Conservation (phyloP, 2,797 vertebrate species). For the Danio aesculapii region DNA sequence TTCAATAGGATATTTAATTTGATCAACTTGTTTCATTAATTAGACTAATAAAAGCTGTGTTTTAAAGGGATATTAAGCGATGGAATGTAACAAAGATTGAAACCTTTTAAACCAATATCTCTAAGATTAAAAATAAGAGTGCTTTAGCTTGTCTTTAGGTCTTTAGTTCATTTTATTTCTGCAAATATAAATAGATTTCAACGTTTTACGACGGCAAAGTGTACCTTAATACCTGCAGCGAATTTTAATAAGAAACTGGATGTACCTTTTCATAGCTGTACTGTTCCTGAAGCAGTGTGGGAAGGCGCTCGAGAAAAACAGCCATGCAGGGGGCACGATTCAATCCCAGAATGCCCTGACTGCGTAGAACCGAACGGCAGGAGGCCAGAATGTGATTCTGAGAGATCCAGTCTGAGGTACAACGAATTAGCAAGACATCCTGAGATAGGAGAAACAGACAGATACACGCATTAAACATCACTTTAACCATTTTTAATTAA, state of each 20-base stretch:
- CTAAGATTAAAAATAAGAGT: too few species aligned
- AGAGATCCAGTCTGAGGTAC: constrained; percentile 81
- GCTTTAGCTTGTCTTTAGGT: neutral
- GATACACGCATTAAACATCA: neutral
- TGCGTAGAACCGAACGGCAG: constrained; percentile 80
- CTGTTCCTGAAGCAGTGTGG: constrained; percentile 81
- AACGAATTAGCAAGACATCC: constrained; percentile 83
- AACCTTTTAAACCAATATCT: neutral
- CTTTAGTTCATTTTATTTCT: neutral
- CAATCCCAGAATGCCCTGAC: constrained; percentile 81
- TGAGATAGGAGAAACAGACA: constrained; percentile 49
- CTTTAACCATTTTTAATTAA: neutral
- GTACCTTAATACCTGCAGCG: neutral
- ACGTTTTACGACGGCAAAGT: neutral
- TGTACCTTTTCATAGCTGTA: constrained; percentile 75
- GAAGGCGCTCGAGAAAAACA: constrained; percentile 83
- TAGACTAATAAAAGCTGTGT: neutral
- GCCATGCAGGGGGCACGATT: constrained; percentile 82
- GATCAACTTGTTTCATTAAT: neutral
- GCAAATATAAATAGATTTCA: neutral
- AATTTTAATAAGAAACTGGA: neutral
- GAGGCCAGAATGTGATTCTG: constrained; percentile 82
- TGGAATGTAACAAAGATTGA: neutral
- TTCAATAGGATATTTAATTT: too few species aligned
- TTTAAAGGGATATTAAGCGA: neutral